Evolutionary conservation across 2,797 vertebrate genomes (phyloP), one percentile per base, ranked within the genome.

Genomic region (Nothura maculosa): DNA sequence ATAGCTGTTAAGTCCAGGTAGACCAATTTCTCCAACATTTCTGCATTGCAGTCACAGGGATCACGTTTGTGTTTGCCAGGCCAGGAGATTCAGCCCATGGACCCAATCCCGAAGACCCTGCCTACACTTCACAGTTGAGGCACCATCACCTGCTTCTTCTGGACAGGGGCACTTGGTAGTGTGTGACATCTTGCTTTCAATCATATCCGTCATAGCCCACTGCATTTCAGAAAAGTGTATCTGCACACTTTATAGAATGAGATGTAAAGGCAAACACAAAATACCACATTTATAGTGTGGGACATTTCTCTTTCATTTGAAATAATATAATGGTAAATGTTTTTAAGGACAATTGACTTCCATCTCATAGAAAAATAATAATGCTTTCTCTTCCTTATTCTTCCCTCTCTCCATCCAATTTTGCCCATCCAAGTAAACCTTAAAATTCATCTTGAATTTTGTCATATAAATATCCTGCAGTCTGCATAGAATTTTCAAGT

Each of bases 381-480:
- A 20, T 12, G 38, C 14, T 34, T 70, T 18, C 43, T 83, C 25
- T 63, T 63, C 27, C 6, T 34, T 70, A 16, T 54, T 83, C 28
- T 64, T 63, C 36, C 5, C 10, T 78, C 11, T 1, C 2, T 45
- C 14, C 3, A 83, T 14, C 4, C 6, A 5, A 0, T 58, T 17
- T 64, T 61, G 60, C 60, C 24, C 10, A n/a, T 27, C 45, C 4
- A 17, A 10, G 60, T 32, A 86, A 85, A 32, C 43, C 54, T 67
- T 87, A 62, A 87, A 75, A 50, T 64, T 57, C 48, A n/a, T 68
- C 19, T 77, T 43, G 63, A 63, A 77, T 86, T 83, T 87, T 78
- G 52, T 80, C 62, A 90, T 77, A 43, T 74, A 96, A 95, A 58
- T 66, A 81, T 54, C 60, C 61, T 81, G 20, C 22, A 32, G 30